phyloP scores from a whole-genome alignment of 2,797 vertebrate species.

The Sebastes alutus region DNA sequence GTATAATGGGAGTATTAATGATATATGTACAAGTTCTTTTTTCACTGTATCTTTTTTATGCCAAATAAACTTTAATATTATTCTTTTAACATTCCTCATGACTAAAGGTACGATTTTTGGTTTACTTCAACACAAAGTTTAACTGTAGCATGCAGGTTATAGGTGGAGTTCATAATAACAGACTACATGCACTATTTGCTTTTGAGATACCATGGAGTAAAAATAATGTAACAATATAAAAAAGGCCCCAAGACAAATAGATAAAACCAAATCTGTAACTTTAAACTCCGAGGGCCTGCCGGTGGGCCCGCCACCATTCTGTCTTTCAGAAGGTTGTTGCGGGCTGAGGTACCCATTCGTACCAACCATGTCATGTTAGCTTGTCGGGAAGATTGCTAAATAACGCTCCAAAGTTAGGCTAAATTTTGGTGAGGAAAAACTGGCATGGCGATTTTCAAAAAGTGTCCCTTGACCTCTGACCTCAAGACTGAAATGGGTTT shows the following conservation, averaged over 20 bases:
- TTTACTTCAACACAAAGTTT: not conserved
- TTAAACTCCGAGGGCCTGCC: no score
- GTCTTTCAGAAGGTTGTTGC: no score
- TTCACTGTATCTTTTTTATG: not conserved
- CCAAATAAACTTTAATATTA: constrained; percentile 8
- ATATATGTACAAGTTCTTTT: not conserved
- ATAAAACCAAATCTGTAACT: not conserved
- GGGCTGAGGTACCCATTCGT: no score
- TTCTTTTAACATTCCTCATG: not conserved
- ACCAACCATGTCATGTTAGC: no score
- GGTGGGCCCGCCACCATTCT: no score
- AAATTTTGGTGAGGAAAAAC: no score
- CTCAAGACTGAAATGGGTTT: no score
- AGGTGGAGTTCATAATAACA: not conserved
- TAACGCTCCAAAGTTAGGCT: no score
- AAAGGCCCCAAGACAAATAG: not conserved
- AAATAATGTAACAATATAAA: not conserved
- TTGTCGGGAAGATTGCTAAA: no score
- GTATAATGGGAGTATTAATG: not conserved
- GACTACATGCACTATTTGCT: not conserved
- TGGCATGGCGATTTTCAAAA: no score
- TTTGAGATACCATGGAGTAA: not conserved
- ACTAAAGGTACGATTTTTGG: not conserved
- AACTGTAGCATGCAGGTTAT: not conserved
- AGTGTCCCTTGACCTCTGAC: no score